Evolutionary conservation across 2,797 vertebrate genomes (phyloP).

Genomic region (Uromys caudimaculatus): DNA sequence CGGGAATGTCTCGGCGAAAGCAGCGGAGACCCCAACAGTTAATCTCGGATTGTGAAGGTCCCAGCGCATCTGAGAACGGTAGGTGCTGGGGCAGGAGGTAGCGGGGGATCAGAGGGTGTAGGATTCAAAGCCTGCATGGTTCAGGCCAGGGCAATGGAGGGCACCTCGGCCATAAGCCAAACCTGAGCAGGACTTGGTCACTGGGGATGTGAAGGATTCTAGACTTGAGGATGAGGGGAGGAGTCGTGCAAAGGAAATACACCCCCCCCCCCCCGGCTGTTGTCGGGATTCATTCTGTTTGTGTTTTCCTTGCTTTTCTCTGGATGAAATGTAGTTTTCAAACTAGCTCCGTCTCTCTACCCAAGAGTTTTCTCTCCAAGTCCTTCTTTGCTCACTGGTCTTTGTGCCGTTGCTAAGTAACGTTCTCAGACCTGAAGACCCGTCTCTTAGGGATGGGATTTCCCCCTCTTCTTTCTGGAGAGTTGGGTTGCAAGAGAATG

Average conservation of each 20-base stretch:
- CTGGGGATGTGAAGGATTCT: slow-evolving; percentile 21
- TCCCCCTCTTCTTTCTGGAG: slow-evolving; percentile 68
- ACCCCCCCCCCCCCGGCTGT: slow-evolving; percentile 43
- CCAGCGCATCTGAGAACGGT: slow-evolving; percentile 86
- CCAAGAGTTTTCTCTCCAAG: slow-evolving; percentile 82
- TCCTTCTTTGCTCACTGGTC: slow-evolving; percentile 75
- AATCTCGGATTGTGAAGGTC: slow-evolving; percentile 86
- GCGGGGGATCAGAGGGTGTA: neutral
- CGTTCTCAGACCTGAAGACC: slow-evolving; percentile 82
- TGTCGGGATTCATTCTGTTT: slow-evolving; percentile 77
- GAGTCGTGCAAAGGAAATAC: slow-evolving; percentile 57
- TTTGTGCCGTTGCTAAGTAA: slow-evolving; percentile 87
- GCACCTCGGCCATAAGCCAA: slow-evolving; percentile 57
- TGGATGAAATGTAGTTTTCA: slow-evolving; percentile 80
- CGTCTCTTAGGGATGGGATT: slow-evolving; percentile 82
- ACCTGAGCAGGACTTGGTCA: neutral
- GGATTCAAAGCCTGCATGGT: slow-evolving; percentile 48
- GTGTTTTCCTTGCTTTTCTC: slow-evolving; percentile 77
- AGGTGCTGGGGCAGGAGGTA: slow-evolving; percentile 65
- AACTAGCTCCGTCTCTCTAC: slow-evolving; percentile 88
- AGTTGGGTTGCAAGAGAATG: slow-evolving; percentile 81
- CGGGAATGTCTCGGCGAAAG: slow-evolving; percentile 87
- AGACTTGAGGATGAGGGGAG: neutral
- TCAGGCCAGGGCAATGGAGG: slow-evolving; percentile 69
- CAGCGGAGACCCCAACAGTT: slow-evolving; percentile 87